Evolutionary conservation across 2,888 invertebrate species (phyloP).

Genomic region (Dioctria linearis): DNA sequence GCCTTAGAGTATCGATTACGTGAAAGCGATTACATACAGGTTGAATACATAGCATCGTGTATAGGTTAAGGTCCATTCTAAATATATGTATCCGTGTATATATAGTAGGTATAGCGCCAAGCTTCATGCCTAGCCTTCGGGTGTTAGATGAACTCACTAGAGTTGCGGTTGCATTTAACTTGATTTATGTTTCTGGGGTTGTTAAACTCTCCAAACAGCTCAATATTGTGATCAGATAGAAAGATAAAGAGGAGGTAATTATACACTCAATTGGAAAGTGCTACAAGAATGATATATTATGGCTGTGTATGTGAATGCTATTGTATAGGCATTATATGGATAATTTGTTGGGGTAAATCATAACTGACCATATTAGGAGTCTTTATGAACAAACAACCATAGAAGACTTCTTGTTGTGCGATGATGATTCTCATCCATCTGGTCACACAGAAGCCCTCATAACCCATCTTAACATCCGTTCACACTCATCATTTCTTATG

Average conservation of each 20-base stretch:
- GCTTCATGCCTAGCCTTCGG: not conserved
- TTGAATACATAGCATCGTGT: too few relatives aligned
- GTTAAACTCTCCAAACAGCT: conserved; percentile 5
- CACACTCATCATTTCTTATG: not conserved
- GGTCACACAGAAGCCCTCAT: conserved; percentile 11
- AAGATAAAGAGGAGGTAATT: not conserved
- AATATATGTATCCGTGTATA: not conserved
- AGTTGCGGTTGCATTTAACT: conserved; percentile 7
- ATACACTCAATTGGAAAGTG: not conserved
- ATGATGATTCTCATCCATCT: not conserved
- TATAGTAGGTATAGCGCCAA: not conserved
- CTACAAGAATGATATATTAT: not conserved
- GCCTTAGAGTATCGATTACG: not conserved
- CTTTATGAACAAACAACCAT: not conserved
- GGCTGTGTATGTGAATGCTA: too few relatives aligned
- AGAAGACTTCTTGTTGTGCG: not conserved
- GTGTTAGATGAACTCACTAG: not conserved
- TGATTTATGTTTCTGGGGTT: conserved; percentile 8
- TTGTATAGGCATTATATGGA: not conserved
- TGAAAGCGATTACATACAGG: not conserved
- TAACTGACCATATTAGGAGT: not conserved
- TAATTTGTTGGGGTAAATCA: not conserved
- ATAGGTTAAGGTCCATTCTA: not conserved
- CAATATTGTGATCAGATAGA: not conserved
- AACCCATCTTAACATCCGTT: conserved; percentile 9